These are phyloP conservation scores for Leucoptera coffeella DNA, from an alignment of 2,888 invertebrate species.

Conservation along the genomic window DNA sequence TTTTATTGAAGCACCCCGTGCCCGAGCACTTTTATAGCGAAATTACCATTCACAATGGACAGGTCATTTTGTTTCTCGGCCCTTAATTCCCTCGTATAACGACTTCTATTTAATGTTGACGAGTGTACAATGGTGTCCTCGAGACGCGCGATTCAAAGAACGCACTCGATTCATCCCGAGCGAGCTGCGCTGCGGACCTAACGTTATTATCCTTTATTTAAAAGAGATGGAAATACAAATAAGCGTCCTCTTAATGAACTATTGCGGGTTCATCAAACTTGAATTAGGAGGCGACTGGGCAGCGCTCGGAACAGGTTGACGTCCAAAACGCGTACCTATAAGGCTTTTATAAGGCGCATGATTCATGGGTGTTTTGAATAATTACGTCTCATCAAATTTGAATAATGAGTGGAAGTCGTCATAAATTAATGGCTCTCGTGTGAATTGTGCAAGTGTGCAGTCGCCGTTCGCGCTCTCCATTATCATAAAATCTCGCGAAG, in stretches of 20 bases:
- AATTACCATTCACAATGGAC: slow-evolving; percentile 14
- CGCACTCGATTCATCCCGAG: no score
- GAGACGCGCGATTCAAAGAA: no score
- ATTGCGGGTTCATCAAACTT: slow-evolving; percentile 21
- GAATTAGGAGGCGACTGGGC: slow-evolving; percentile 18
- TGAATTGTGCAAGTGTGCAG: no score
- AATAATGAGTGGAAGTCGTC: slow-evolving; percentile 35
- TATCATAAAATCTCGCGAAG: no score
- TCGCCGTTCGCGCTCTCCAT: no score
- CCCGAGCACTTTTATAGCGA: slow-evolving; percentile 18
- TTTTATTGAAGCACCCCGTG: slow-evolving; percentile 30
- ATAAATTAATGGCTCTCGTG: slow-evolving; percentile 34
- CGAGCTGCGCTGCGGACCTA: no score
- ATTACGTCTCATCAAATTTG: slow-evolving; percentile 51
- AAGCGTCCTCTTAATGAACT: slow-evolving; percentile 1
- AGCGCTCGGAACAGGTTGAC: slow-evolving; percentile 30
- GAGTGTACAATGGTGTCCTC: no score
- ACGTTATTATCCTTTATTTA: slow-evolving; percentile 27
- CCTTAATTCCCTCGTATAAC: slow-evolving; percentile 13
- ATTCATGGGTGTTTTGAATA: slow-evolving; percentile 49
- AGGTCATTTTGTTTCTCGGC: slow-evolving; percentile 11
- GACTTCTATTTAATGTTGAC: slow-evolving; percentile 6
- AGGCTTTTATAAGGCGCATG: slow-evolving; percentile 27
- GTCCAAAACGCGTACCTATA: slow-evolving; percentile 11
- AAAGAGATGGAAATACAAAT: slow-evolving; percentile 19